Base-by-base conservation (phyloP, 2,113 vertebrate species). In the Chionomys nivalis region DNA sequence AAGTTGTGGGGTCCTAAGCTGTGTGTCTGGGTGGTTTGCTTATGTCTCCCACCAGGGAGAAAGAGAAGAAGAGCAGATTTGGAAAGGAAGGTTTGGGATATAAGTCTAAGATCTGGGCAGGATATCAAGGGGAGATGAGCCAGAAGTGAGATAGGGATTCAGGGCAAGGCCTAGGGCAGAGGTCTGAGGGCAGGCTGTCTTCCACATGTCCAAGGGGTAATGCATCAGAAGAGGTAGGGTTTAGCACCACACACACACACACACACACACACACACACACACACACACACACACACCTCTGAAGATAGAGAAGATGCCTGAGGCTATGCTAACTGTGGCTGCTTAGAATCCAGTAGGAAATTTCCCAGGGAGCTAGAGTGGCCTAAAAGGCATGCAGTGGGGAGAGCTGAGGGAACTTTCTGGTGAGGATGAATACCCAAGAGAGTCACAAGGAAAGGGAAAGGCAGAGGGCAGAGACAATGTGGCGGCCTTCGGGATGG, bases 311-410 rank as follows among this genome's bases (percentile, higher is more conserved):
- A 83, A 36, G 47, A 93, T 39, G 70, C 17, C 44, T 58, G 13
- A 86, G 14, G 42, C 91, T 96, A 31, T 68, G 73, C 70, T 91
- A 89, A 91, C 95, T 49, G 44, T 83, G 68, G 61, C 39, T 93
- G 76, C 44, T 90, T 28, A 42, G 42, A 89, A 33, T 90, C 89
- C 44, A 91, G 6, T 28, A 94, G 72, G 72, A 96, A 92, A 92
- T 97, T 95, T 96, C 93, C 77, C 81, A 93, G 75, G n/a, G 65
- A 83, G n/a, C 76, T 94, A 68, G n/a, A 78, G 77, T 91, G 70
- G 39, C 82, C 85, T 85, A 86, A 86, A 77, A 49, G 87, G 42
- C n/a, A 68, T 73, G 72, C 17, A 17, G 2, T 65, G 36, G 47
- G 76, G 65, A 68, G 42, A 91, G 82, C 89, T 14, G 68, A 75